Conservation (phyloP, 2,797 vertebrate genomes). For the Crax fasciolata region DNA sequence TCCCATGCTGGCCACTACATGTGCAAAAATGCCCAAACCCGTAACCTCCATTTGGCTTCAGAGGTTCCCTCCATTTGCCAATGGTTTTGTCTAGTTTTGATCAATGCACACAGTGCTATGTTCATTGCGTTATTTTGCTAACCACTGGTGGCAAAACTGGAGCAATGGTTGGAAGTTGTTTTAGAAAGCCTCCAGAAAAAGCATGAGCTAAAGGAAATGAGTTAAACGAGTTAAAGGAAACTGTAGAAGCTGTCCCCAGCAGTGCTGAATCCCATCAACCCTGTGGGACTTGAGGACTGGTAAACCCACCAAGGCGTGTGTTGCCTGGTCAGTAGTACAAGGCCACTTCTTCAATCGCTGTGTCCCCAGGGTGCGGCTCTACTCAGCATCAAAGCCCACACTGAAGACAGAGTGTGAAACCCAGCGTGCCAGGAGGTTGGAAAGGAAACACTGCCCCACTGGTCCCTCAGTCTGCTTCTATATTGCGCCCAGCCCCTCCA, state of each 20-base stretch:
- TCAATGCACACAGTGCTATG: background rate
- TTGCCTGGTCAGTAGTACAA: background rate
- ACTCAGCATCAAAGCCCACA: background rate
- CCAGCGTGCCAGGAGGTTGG: background rate
- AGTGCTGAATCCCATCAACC: background rate
- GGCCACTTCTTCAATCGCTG: background rate
- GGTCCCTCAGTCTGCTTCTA: background rate
- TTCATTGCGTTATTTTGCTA: background rate
- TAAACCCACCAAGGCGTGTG: background rate
- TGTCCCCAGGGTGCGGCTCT: background rate
- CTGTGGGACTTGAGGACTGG: background rate
- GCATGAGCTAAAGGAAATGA: fast-evolving
- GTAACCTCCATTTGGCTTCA: background rate
- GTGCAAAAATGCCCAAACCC: background rate
- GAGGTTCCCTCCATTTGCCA: background rate
- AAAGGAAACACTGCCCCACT: background rate
- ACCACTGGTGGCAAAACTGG: background rate
- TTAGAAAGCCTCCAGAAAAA: background rate
- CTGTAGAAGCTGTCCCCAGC: background rate
- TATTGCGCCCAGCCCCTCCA: background rate
- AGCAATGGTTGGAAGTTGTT: background rate
- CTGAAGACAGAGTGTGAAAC: background rate
- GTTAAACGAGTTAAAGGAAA: background rate
- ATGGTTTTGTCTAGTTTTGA: background rate
- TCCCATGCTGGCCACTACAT: background rate